Evolutionary conservation across 2,888 invertebrate species (phyloP).

Genomic region (Drosophila kokeensis): DNA sequence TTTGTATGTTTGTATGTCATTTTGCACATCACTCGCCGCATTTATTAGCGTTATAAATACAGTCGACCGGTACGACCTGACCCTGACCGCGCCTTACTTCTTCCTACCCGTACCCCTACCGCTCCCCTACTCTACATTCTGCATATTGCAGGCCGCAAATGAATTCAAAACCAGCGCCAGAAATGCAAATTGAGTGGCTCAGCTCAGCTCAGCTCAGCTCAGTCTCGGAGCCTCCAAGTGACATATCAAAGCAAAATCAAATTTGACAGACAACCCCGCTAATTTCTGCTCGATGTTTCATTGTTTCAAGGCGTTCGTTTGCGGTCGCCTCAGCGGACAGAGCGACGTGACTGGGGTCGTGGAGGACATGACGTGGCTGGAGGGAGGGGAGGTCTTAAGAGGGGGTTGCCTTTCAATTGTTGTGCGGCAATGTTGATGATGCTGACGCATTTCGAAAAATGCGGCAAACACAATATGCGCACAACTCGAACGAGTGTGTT

Average conservation of each 20-base stretch:
- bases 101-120: background rate
- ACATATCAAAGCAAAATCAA: conserved; percentile 84
- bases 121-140: background rate
- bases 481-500: conserved; percentile 12
- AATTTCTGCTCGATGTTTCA: conserved; percentile 82
- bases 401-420: conserved; percentile 59
- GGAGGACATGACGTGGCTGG: background rate
- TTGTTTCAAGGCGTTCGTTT: conserved; percentile 77
- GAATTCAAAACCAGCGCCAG: conserved; percentile 12
- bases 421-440: conserved; percentile 28
- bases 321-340: conserved; percentile 39
- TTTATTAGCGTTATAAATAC: conserved; percentile 62
- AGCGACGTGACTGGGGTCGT: background rate
- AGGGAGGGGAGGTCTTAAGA: background rate
- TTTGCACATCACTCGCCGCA: conserved; percentile 17
- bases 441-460: conserved; percentile 58
- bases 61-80: conserved; percentile 7
- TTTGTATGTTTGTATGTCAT: background rate
- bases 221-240: conserved; percentile 52
- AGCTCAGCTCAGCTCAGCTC: background rate
- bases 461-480: conserved; percentile 25
- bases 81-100: conserved; percentile 23
- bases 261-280: conserved; percentile 85
- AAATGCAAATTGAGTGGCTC: conserved; percentile 67
- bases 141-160: conserved; percentile 20